phyloP scores from a whole-genome alignment of 1,140 invertebrate species.

The Leptestheria dahalacensis region DNA sequence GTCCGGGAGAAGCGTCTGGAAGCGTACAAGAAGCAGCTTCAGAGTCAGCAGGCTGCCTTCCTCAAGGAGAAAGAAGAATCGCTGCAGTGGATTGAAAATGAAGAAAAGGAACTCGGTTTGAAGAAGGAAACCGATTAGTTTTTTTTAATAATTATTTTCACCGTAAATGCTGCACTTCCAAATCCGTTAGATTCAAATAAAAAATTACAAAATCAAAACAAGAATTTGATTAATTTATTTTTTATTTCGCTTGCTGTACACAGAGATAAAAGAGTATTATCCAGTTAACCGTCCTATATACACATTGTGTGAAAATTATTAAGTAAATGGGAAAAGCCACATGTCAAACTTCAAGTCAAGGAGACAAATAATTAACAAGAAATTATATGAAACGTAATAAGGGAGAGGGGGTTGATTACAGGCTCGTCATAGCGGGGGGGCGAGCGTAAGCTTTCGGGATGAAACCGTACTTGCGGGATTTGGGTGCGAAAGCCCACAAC shows the following conservation, averaged over 20 bases:
- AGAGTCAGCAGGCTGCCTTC: conserved; percentile 49
- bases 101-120: conserved; percentile 38
- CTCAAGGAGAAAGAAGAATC: conserved; percentile 38
- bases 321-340: background rate
- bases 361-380: too few species aligned
- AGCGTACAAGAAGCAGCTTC: conserved; percentile 42
- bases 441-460: conserved; percentile 86
- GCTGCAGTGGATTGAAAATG: conserved; percentile 48
- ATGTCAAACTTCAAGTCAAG: background rate
- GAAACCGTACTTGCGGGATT: conserved; percentile 82
- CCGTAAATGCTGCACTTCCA: too few species aligned
- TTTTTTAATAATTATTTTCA: too few species aligned
- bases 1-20: conserved; percentile 43
- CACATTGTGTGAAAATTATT: too few species aligned
- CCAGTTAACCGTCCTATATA: too few species aligned
- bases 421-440: conserved; percentile 79
- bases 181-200: too few species aligned
- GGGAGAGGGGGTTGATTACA: conserved; percentile 32
- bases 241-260: background rate
- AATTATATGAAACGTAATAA: too few species aligned
- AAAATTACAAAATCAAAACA: too few species aligned
- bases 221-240: too few species aligned
- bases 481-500: conserved; percentile 87
- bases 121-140: background rate
- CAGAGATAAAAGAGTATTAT: background rate